phyloP scores from a whole-genome alignment of 1,140 invertebrate species.

The Drosophila rhopaloa region DNA sequence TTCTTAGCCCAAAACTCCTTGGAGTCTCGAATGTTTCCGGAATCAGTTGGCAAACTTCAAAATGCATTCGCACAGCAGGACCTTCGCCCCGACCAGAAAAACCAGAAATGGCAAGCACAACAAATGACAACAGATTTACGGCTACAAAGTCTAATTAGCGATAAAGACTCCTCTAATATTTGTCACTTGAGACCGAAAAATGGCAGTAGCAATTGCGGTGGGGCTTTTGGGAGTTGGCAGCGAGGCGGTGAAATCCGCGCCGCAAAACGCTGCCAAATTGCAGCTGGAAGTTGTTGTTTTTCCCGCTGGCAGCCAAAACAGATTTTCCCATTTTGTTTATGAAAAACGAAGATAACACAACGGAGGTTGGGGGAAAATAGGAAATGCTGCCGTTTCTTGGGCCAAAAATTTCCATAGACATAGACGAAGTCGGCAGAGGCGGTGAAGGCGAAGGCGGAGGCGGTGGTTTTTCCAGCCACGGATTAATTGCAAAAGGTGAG shows the following conservation, averaged over 20 bases:
- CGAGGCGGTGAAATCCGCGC: background rate
- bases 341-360: conserved; percentile 61
- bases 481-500: conserved; percentile 64
- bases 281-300: conserved; percentile 63
- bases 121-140: conserved; percentile 81
- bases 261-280: conserved; percentile 79
- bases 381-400: conserved; percentile 32
- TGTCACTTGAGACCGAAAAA: conserved; percentile 81
- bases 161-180: conserved; percentile 83
- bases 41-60: conserved; percentile 72
- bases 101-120: conserved; percentile 34
- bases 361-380: background rate
- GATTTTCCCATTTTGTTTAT: conserved; percentile 79
- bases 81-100: background rate
- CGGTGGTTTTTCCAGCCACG: conserved; percentile 27
- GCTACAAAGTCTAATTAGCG: conserved; percentile 82
- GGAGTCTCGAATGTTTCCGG: conserved; percentile 73
- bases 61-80: conserved; percentile 66
- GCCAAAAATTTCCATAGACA: conserved; percentile 47
- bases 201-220: conserved; percentile 46
- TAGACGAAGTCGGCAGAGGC: background rate
- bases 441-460: background rate
- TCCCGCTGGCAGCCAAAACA: conserved; percentile 70
- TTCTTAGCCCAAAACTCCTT: conserved; percentile 51
- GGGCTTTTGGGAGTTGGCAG: conserved; percentile 30